Base-by-base conservation (phyloP, 1,140 invertebrate genomes). In the Drosophila ogumai region DNA sequence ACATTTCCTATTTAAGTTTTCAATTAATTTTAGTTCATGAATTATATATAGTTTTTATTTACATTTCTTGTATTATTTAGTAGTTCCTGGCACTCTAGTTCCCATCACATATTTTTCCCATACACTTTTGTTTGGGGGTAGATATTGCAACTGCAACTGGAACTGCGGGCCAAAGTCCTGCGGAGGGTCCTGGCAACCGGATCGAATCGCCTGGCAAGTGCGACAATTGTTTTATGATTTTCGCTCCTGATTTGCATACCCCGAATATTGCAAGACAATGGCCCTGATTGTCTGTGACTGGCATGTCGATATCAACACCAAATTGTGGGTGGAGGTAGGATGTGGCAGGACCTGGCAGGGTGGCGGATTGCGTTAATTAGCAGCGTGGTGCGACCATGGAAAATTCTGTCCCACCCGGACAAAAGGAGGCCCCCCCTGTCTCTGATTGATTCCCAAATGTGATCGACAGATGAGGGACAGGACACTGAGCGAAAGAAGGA, bases 401-500 rank as follows among this genome's bases (percentile, higher is more conserved):
- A 32, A 72, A 72, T 72, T 9, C 44, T 34, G 36, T 41, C 9
- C 50, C 17, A 19, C 6, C 6, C 17, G 41, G 41, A 71, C 46
- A 67, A 67, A 65, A 17, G 22, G 31, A 36, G 31, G 44, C 17
- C 9, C 38, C 38, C 50, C 32, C 25, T 22, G 36, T 28, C 38
- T 67, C 63, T 68, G 66, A 69, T 69, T 69, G 63, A 69, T 69
- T 54, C 38, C 47, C 10, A 49, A 50, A 40, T 66, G 15, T 67
- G 65, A 69, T 68, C 47, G 66, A 69, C 66, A 67, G 52, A 72
- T 72, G 66, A 72, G 68, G 68, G 68, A 59, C 66, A 64, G 8
- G 15, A 32, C 31, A 38, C 10, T 19, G 38, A 25, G 13, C 4
- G 9, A 31, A 36, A 55, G n/a, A 2, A 0, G 3, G n/a, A 4